phyloP scores from a whole-genome alignment of 1,140 invertebrate genomes.

The Megathymus violae region DNA sequence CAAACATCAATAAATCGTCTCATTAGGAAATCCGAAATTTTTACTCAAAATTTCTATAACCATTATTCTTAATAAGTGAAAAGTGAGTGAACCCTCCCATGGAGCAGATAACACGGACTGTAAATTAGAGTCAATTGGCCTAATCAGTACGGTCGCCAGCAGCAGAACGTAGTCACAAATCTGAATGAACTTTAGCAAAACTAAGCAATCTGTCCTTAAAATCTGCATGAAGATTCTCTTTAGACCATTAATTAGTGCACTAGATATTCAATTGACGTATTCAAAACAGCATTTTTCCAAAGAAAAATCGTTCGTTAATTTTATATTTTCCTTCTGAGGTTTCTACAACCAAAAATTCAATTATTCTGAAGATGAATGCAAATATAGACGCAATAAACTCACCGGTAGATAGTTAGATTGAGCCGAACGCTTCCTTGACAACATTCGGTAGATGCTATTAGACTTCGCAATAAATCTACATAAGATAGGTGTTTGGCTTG shows the following conservation, averaged over 20 bases:
- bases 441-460: constrained; percentile 34
- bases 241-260: not conserved
- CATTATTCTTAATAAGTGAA: constrained; percentile 10
- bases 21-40: not conserved
- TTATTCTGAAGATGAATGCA: constrained; percentile 21
- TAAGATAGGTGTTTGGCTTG: constrained; percentile 35
- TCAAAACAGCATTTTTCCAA: not conserved
- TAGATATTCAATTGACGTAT: not conserved
- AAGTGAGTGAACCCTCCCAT: constrained; percentile 4
- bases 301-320: not conserved
- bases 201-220: not conserved
- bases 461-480: constrained; percentile 33
- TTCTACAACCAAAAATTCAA: constrained; percentile 17
- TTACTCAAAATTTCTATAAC: no score
- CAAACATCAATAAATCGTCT: no score
- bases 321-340: not conserved
- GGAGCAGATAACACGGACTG: constrained; percentile 7
- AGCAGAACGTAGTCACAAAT: constrained; percentile 14
- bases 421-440: constrained; percentile 29
- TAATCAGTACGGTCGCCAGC: constrained; percentile 21
- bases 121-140: constrained; percentile 30
- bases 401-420: constrained; percentile 28
- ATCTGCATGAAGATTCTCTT: not conserved
- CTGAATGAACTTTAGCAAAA: constrained; percentile 6
- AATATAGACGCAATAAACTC: constrained; percentile 31